phyloP scores from a whole-genome alignment of 2,113 vertebrate species.

The Orthonyx spaldingii region DNA sequence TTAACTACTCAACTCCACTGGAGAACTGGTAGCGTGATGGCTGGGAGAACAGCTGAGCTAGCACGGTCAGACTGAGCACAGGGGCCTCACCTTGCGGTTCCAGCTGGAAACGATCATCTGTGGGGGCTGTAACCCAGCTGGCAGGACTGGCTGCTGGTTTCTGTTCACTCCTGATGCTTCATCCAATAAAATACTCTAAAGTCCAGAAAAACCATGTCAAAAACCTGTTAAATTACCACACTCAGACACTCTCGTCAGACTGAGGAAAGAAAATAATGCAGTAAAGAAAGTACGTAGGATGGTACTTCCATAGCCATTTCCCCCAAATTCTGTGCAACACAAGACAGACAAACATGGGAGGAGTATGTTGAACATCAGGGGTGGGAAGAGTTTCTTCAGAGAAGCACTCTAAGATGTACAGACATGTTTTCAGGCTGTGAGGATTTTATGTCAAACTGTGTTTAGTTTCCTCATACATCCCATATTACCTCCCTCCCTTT shows the following conservation, averaged over 20 bases:
- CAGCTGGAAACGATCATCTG: slow-evolving; percentile 94
- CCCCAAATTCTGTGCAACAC: background rate
- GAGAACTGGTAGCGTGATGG: background rate
- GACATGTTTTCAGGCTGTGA: background rate
- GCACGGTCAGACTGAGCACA: background rate
- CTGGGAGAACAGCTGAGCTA: background rate
- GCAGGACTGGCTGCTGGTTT: slow-evolving; percentile 89
- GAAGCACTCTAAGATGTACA: background rate
- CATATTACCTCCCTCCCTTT: background rate
- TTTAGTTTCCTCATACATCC: background rate
- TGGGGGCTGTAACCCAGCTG: slow-evolving; percentile 85
- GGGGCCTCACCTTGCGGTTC: slow-evolving; percentile 88
- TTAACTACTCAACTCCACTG: background rate
- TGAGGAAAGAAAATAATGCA: too few species aligned
- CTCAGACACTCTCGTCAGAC: background rate
- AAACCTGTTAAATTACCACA: background rate
- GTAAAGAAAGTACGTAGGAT: background rate
- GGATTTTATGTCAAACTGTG: background rate
- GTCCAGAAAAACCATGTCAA: background rate
- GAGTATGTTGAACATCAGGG: background rate
- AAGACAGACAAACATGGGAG: background rate
- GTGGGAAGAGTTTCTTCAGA: background rate
- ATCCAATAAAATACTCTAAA: slow-evolving; percentile 90
- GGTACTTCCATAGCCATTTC: background rate
- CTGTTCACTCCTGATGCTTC: slow-evolving; percentile 90